Base-by-base conservation (phyloP, 1,140 invertebrate species). In the Stegodyphus mimosarum region DNA sequence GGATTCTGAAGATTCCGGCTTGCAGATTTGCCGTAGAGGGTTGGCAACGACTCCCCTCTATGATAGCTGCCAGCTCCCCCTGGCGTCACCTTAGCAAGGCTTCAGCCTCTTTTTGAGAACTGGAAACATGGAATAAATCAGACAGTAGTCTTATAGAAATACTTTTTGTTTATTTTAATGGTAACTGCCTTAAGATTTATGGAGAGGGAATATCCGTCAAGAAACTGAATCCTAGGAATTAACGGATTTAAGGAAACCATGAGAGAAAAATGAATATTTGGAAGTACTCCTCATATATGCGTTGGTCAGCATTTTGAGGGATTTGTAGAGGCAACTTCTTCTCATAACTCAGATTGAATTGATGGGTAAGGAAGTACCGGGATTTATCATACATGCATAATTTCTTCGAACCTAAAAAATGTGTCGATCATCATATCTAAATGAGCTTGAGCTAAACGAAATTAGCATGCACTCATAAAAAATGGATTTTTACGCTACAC, bases 131-230 rank as follows among this genome's bases (percentile, higher is more conserved):
- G 49, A n/a, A 78, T 78, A 78, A 78, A 78, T 78, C 76, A 78
- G 69, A 78, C 50, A 33, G 50, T 52, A 49, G 49, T 53, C n/a
- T 69, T 9, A 33, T 11, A 60, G 55, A 60, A 60, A 2, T 60
- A n/a, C 55, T 33, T 71, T 67, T 66, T 80, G 78, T 60, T 80
- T 80, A 80, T 80, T 80, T 64, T 80, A 72, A 80, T 80, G 78
- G 33, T 80, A 64, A 71, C 53, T 55, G 74, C 7, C 60, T n/a
- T 51, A 64, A 69, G 76, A 63, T 69, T 78, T 78, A 69, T 50
- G 69, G 60, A 60, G 48, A 80, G 48, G 50, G 52, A 52, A 50
- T 69, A 80, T 80, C 78, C 11, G 78, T 80, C 78, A 71, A 48
- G 67, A 9, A 4, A 13, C 6, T 48, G 67, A 60, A 72, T 71